Base-by-base conservation (phyloP, 2,888 invertebrate genomes). In the Megaustenia siamemsis region DNA sequence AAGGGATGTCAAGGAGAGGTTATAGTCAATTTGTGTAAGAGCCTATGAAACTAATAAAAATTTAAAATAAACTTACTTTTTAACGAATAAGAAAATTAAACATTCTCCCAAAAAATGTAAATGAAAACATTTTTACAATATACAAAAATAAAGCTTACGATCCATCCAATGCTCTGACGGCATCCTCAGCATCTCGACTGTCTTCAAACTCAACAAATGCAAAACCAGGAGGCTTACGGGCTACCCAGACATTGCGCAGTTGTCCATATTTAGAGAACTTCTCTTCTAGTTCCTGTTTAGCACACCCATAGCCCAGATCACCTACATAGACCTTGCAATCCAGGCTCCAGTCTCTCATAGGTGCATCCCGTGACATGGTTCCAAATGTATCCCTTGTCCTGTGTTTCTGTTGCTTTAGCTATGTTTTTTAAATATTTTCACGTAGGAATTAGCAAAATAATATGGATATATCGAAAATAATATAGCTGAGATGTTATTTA, bases 211-310 rank as follows among this genome's bases (percentile, higher is more conserved):
- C 94, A n/a, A 94, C 93, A 88, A 94, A 94, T 18, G 94, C 94
- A 90, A 94, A 94, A 8, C 94, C 98, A 18, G 98, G 97, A 71
- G 98, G 98, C 93, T 98, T 97, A 91, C 97, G 95, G 0, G 98
- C 98, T 82, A 98, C 97, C 98, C 98, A 98, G 71, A 98, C 97
- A 94, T 97, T 98, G 90, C 97, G 95, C 88, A 98, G 95, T 68
- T 97, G 97, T 15, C 98, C 98, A 94, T 97, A 98, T 94, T 97
- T 97, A 85, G 96, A 95, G 94, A 98, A 98, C 18, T 97, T 96
- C 91, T 96, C 97, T 94, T 98, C 98, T 86, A 94, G 96, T 94
- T 97, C 97, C 93, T 97, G 96, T 94, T 97, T 97, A 24, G 97
- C 97, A 10, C 97, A 97, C 92, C 97, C 97, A 90, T 97, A 97